A percentile compares a stretch with the other conserved stretches of the same genome.
Conservation (phyloP, 2,113 vertebrate genomes). For the Eptesicus fuscus region DNA sequence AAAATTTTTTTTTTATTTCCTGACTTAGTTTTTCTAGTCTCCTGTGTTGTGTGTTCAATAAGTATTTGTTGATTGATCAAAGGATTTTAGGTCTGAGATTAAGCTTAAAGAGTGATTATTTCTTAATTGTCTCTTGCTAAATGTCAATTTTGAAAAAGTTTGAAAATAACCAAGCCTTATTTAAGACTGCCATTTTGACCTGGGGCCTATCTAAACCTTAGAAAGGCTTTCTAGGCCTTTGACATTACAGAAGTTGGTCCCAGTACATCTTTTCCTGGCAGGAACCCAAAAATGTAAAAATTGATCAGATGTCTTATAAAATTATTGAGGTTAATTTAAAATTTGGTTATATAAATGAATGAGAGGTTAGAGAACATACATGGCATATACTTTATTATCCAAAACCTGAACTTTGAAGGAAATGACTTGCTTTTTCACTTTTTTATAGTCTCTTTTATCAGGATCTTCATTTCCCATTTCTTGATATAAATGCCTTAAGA, state of each 20-base stretch:
- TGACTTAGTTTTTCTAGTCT: not conserved
- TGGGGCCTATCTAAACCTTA: conserved; percentile 17
- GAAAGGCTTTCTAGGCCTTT: not conserved
- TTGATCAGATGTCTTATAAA: conserved; percentile 36
- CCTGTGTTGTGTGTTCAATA: not conserved
- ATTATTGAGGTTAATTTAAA: conserved; percentile 64
- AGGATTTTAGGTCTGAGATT: not conserved
- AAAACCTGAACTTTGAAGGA: not conserved
- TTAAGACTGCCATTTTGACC: not conserved
- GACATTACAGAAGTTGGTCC: conserved; percentile 32
- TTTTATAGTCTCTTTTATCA: not conserved
- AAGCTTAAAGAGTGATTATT: not conserved
- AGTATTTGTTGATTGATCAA: conserved; percentile 10
- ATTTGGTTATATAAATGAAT: conserved; percentile 54
- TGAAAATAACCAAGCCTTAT: not conserved
- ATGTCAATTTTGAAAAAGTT: not conserved
- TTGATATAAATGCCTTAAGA: conserved; percentile 28
- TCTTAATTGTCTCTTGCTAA: not conserved
- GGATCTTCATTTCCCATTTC: not conserved
- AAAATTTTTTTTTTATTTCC: not conserved
- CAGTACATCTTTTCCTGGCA: conserved; percentile 10
- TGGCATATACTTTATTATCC: not conserved
- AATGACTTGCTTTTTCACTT: not conserved
- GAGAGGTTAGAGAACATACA: not conserved
- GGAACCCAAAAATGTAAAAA: conserved; percentile 12